Base-by-base conservation (phyloP, 2,888 invertebrate species). In the Chymomyza fuscimana region DNA sequence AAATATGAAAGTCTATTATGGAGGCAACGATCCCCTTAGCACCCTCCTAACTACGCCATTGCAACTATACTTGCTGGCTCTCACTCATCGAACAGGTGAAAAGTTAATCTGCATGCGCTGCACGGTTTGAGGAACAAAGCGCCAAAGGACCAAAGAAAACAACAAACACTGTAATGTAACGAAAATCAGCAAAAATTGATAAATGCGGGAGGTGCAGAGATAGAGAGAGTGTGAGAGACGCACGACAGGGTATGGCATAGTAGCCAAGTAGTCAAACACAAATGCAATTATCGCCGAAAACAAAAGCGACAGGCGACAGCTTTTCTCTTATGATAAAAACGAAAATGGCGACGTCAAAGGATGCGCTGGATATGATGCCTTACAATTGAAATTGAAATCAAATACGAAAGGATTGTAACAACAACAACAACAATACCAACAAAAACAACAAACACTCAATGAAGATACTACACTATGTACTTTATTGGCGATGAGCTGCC, bases 281-380 rank as follows among this genome's bases (percentile, higher is more conserved):
- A 89, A 89, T 87, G 85, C 89, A 89, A 86, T 89, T 88, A 89
- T 89, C 89, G 73, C 76, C 74, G 76, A 81, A 85, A 85, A 85
- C 89, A 88, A 88, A 87, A 77, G 83, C 79, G 88, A 86, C 88
- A 84, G 88, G 83, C 79, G 88, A 86, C 88, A 84, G 88, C 82
- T 72, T 54, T 77, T 78, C 82, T 73, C 69, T 76, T 12, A 46
- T 74, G 85, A 85, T 85, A 85, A 85, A 78, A 76, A 88, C 81
- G 80, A 80, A 46, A 80, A 80, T 80, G 79, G 79, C 80, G 76
- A 69, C 67, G 82, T 84, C 87, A 88, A 84, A 83, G 86, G 85
- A 88, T 88, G 83, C 83, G 10, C 58, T 25, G 22, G 58, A 19
- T 25, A 15, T 25, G 19, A 15, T 60, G 19, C 32, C 62, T 63